Percentiles rank a stretch among this genome's conserved stretches.
phyloP scores from a whole-genome alignment of 2,888 invertebrate genomes.

The Heteromyza rotundicornis region DNA sequence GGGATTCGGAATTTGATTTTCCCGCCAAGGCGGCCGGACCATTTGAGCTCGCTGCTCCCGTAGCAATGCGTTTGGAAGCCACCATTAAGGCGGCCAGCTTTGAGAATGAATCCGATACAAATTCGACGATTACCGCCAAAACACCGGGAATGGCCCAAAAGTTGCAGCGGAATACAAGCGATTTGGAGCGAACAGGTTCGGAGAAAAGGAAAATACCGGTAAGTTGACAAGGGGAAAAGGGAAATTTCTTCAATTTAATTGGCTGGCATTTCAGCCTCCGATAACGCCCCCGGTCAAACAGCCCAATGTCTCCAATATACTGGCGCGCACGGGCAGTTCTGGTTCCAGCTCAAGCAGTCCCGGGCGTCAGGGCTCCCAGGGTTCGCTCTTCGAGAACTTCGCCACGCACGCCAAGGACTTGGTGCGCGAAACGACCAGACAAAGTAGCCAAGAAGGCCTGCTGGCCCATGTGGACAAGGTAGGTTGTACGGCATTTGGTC shows the following conservation, averaged over 20 bases:
- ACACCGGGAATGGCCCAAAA: slow-evolving; percentile 71
- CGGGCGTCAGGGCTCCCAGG: slow-evolving; percentile 78
- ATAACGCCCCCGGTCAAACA: slow-evolving; percentile 48
- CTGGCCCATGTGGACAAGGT: slow-evolving; percentile 92
- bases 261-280: slow-evolving; percentile 37
- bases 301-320: slow-evolving; percentile 63
- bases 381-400: slow-evolving; percentile 86
- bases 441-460: slow-evolving; percentile 87
- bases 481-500: slow-evolving; percentile 28
- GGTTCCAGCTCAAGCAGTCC: slow-evolving; percentile 66
- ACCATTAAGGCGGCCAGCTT: slow-evolving; percentile 52
- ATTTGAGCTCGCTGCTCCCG: slow-evolving; percentile 50
- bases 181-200: slow-evolving; percentile 40
- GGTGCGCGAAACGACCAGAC: slow-evolving; percentile 84
- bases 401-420: slow-evolving; percentile 88
- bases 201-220: slow-evolving; percentile 53
- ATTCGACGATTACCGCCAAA: slow-evolving; percentile 74
- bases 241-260: background rate
- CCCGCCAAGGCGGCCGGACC: slow-evolving; percentile 62
- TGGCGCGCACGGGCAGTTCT: slow-evolving; percentile 71
- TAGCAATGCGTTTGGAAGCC: slow-evolving; percentile 52
- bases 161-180: slow-evolving; percentile 50
- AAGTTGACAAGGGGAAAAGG: too few relatives aligned
- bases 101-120: slow-evolving; percentile 68
- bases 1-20: slow-evolving; percentile 73